These are phyloP conservation scores for Halocynthia aurantium DNA, from an alignment of 23 tunicate species.

Conservation along the genomic window DNA sequence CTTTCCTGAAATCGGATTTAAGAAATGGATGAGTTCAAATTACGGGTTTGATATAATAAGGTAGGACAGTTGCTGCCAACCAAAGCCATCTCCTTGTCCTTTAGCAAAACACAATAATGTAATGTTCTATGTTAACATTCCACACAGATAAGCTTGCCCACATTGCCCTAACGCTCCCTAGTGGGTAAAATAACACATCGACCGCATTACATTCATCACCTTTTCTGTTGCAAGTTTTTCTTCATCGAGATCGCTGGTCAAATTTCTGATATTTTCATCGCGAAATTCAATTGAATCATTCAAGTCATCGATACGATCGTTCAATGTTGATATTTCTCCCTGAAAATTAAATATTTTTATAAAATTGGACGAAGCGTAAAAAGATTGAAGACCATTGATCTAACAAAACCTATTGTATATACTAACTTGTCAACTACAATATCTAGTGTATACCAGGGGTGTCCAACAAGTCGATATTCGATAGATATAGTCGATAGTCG, in stretches of 20 bases:
- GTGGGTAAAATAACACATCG: too few species aligned
- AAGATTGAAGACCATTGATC: too few species aligned
- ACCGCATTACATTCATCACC: background rate
- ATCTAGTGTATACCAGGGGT: background rate
- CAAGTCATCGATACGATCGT: slow-evolving; percentile 53
- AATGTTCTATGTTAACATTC: too few species aligned
- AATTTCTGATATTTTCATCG: slow-evolving; percentile 43
- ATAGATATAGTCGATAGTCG: too few species aligned
- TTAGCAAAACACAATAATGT: too few species aligned
- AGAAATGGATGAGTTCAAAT: too few species aligned
- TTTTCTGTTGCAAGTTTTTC: slow-evolving; percentile 36
- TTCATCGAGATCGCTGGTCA: slow-evolving; percentile 39
- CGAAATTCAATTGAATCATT: slow-evolving; percentile 29
- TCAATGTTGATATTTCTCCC: slow-evolving; percentile 22
- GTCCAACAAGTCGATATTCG: too few species aligned
- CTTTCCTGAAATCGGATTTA: slow-evolving; percentile 11
- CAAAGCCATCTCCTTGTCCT: too few species aligned
- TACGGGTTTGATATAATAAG: too few species aligned
- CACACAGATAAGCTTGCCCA: too few species aligned
- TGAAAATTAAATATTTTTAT: background rate
- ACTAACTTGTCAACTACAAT: background rate
- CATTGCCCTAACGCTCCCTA: too few species aligned
- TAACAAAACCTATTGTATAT: background rate
- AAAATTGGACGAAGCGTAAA: background rate
- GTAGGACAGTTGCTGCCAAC: too few species aligned